Evolutionary conservation across 2,888 invertebrate species (phyloP).

Genomic region (Zygaena filipendulae): DNA sequence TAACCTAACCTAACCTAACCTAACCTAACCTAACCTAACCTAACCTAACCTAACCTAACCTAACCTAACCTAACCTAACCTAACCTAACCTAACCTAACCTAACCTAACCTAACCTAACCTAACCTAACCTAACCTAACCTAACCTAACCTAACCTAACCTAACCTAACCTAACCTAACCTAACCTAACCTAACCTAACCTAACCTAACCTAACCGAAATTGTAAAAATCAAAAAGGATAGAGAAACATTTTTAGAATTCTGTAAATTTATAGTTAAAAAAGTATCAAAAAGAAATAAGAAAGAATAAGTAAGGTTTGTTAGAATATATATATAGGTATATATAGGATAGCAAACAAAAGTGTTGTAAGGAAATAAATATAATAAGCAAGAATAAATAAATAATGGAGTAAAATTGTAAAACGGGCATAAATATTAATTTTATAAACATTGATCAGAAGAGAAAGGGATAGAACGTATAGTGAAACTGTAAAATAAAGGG

Average conservation of each 20-base stretch:
- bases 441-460: too few relatives aligned
- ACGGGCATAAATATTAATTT: too few relatives aligned
- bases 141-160: constrained; percentile 18
- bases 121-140: constrained; percentile 19
- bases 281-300: too few relatives aligned
- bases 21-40: constrained; percentile 3
- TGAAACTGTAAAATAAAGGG: too few relatives aligned
- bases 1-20: constrained; percentile 11
- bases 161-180: constrained; percentile 14
- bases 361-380: constrained; percentile 7
- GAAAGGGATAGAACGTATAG: too few relatives aligned
- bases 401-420: too few relatives aligned
- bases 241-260: too few relatives aligned
- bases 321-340: too few relatives aligned
- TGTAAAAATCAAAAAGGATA: constrained; percentile 14
- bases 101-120: constrained; percentile 17
- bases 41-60: constrained; percentile 9
- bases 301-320: too few relatives aligned
- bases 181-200: constrained; percentile 17
- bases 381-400: too few relatives aligned
- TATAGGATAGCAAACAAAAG: too few relatives aligned
- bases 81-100: constrained; percentile 11
- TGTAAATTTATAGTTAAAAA: too few relatives aligned
- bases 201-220: constrained; percentile 19
- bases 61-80: constrained; percentile 10